These are phyloP conservation scores for Bombus sylvicola DNA, from an alignment of 1,140 invertebrate species.

Conservation along the genomic window DNA sequence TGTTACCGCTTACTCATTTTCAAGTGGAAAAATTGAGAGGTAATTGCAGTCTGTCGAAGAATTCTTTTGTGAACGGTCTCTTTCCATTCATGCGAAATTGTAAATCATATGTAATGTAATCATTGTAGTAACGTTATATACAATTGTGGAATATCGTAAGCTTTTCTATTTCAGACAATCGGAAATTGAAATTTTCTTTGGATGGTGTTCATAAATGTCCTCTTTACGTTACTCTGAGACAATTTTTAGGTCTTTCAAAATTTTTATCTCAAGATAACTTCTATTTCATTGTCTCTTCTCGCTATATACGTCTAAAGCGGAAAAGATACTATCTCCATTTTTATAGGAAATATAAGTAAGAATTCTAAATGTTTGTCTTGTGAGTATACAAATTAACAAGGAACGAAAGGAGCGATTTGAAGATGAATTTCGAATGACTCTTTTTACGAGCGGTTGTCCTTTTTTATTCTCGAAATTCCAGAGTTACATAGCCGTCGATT, in stretches of 20 bases:
- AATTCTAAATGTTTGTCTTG: neutral
- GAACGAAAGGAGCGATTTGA: neutral
- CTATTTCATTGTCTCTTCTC: neutral
- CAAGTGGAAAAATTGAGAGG: slow-evolving; percentile 1
- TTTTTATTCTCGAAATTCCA: neutral
- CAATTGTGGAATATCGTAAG: neutral
- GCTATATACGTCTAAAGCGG: neutral
- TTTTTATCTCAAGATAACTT: neutral
- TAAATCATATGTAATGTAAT: neutral
- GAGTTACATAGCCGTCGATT: slow-evolving; percentile 4
- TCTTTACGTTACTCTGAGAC: neutral
- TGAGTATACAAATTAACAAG: neutral
- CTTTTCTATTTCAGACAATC: neutral
- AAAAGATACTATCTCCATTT: neutral
- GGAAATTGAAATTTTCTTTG: neutral
- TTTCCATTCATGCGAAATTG: neutral
- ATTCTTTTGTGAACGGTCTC: neutral
- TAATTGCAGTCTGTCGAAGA: neutral
- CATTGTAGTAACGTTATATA: neutral
- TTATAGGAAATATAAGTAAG: neutral
- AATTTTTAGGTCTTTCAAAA: no score
- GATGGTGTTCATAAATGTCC: neutral
- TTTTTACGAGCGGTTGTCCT: neutral
- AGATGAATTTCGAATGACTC: no score
- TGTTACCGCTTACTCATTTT: slow-evolving; percentile 26